Evolutionary conservation across 1,140 invertebrate genomes (phyloP).

Genomic region (Limonius californicus): DNA sequence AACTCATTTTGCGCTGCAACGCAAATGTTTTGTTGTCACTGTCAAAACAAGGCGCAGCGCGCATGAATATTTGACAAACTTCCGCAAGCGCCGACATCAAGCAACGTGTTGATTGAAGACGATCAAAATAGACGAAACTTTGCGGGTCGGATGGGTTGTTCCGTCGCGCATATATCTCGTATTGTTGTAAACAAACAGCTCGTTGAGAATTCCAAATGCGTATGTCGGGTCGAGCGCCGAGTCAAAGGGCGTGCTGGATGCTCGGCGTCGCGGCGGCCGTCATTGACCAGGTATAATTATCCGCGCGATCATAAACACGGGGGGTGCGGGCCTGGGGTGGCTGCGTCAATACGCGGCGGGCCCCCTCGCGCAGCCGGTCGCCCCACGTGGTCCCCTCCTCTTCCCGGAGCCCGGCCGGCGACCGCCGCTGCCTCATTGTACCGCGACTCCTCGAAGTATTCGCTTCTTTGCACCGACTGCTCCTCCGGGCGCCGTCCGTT

Average conservation of each 20-base stretch:
- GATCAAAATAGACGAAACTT: not conserved
- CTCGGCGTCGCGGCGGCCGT: slow-evolving; percentile 13
- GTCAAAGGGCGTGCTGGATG: slow-evolving; percentile 2
- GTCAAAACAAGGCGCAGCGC: too few relatives aligned
- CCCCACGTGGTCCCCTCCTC: slow-evolving; percentile 19
- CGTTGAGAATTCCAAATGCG: not conserved
- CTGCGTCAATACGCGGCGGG: slow-evolving; percentile 24
- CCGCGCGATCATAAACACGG: slow-evolving; percentile 21
- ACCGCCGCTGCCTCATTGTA: slow-evolving; percentile 25
- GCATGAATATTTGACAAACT: too few relatives aligned
- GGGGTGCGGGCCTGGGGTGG: slow-evolving; percentile 17
- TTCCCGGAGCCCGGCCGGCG: slow-evolving; percentile 18
- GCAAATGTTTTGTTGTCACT: too few relatives aligned
- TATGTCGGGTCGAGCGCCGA: slow-evolving; percentile 22
- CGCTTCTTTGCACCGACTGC: slow-evolving; percentile 15
- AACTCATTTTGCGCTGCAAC: too few relatives aligned
- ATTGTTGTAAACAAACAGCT: slow-evolving; percentile 6
- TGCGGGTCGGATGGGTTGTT: not conserved
- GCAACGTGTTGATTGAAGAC: not conserved
- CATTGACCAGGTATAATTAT: slow-evolving; percentile 29
- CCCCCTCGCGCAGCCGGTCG: slow-evolving; percentile 18
- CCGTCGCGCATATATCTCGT: not conserved
- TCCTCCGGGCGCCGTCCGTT: not conserved
- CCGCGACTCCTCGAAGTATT: slow-evolving; percentile 21
- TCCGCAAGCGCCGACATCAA: too few relatives aligned